phyloP scores from a whole-genome alignment of 1,140 invertebrate genomes.

The Teleopsis dalmanni region DNA sequence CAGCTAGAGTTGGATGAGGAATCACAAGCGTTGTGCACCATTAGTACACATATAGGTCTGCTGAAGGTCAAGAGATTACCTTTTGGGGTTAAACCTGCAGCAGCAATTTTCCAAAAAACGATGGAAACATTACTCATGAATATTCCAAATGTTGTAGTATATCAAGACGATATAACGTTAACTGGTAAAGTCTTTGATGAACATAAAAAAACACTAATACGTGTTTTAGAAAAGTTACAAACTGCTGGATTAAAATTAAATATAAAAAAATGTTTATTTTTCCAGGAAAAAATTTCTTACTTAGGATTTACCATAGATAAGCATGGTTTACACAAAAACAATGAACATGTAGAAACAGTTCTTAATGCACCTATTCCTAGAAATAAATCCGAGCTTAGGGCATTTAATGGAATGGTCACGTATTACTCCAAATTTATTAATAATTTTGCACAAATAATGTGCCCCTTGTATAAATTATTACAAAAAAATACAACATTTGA shows the following conservation, averaged over 20 bases:
- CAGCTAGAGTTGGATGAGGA: slow-evolving; percentile 26
- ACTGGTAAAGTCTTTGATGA: slow-evolving; percentile 14
- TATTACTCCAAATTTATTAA: slow-evolving; percentile 14
- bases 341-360: slow-evolving; percentile 18
- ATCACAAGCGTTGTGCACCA: slow-evolving; percentile 21
- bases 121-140: slow-evolving; percentile 37
- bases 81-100: slow-evolving; percentile 24
- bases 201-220: slow-evolving; percentile 18
- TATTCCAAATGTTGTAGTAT: slow-evolving; percentile 15
- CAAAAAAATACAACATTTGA: slow-evolving; percentile 20
- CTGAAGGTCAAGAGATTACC: slow-evolving; percentile 24
- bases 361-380: slow-evolving; percentile 18
- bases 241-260: slow-evolving; percentile 21
- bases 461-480: slow-evolving; percentile 20
- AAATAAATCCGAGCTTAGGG: slow-evolving; percentile 21
- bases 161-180: slow-evolving; percentile 35
- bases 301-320: slow-evolving; percentile 24
- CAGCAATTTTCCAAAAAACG: slow-evolving; percentile 42
- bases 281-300: slow-evolving; percentile 25
- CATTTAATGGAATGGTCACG: slow-evolving; percentile 27
- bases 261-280: slow-evolving; percentile 27
- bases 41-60: slow-evolving; percentile 23
- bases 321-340: slow-evolving; percentile 19
- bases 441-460: slow-evolving; percentile 1
- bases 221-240: slow-evolving; percentile 14